Evolutionary conservation across 2,797 vertebrate species (phyloP).

Genomic region (Muraenolepis orangiensis): DNA sequence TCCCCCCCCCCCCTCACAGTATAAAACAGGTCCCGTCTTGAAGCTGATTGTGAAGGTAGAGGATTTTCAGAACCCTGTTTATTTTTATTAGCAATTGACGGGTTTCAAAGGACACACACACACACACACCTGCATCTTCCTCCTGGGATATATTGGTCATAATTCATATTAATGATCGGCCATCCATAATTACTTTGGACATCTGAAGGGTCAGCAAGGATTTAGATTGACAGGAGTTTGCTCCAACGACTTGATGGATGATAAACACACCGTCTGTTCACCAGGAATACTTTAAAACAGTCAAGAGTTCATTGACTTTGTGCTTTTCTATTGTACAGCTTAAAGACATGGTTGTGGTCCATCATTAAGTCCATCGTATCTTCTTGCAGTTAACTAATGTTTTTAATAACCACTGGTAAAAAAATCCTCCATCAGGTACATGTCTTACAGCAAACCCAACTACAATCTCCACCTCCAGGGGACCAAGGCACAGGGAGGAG

Average conservation of each 20-base stretch:
- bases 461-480: slow-evolving; percentile 27
- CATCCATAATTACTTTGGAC: not conserved
- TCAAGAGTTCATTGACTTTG: slow-evolving; percentile 16
- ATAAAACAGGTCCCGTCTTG: too few species aligned
- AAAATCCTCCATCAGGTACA: too few species aligned
- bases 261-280: not conserved
- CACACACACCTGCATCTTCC: slow-evolving; percentile 27
- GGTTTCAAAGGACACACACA: slow-evolving; percentile 42
- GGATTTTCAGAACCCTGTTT: slow-evolving; percentile 36
- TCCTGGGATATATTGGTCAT: slow-evolving; percentile 6
- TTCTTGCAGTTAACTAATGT: too few species aligned
- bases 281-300: not conserved
- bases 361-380: slow-evolving; percentile 6
- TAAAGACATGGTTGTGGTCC: slow-evolving; percentile 39
- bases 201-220: not conserved
- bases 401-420: too few species aligned
- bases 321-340: slow-evolving; percentile 45
- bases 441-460: slow-evolving; percentile 17
- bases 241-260: not conserved
- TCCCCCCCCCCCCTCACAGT: slow-evolving; percentile 16
- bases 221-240: not conserved
- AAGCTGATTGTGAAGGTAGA: slow-evolving; percentile 18
- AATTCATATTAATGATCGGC: not conserved
- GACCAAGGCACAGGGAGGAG: slow-evolving; percentile 57
- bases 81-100: slow-evolving; percentile 62